phyloP scores from a whole-genome alignment of 1,140 invertebrate species.

The Hermatobates lingyangjiaoensis region DNA sequence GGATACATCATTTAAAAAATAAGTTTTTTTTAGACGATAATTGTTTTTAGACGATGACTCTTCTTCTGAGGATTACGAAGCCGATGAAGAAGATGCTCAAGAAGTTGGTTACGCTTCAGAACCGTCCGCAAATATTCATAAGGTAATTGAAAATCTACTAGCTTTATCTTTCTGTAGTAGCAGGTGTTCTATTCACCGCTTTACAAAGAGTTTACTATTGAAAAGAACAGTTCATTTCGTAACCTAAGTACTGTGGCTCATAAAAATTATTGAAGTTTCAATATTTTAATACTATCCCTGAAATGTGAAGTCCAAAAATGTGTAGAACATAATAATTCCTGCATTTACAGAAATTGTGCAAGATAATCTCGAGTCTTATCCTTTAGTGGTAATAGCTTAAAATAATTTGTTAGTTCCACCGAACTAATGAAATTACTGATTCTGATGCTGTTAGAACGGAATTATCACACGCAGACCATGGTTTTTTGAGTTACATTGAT shows the following conservation, averaged over 20 bases:
- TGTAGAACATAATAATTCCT: background rate
- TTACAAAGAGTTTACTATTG: background rate
- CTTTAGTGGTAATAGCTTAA: too few relatives aligned
- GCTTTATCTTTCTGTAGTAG: too few relatives aligned
- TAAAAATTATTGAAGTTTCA: background rate
- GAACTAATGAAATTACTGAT: too few relatives aligned
- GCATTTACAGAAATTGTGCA: too few relatives aligned
- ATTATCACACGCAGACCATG: too few relatives aligned
- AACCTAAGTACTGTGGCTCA: background rate
- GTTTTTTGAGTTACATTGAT: too few relatives aligned
- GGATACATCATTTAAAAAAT: background rate
- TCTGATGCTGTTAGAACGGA: too few relatives aligned
- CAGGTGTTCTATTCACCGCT: background rate
- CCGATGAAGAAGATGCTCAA: constrained; percentile 46
- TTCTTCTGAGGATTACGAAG: constrained; percentile 30
- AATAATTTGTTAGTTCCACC: too few relatives aligned
- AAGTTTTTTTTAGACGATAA: background rate
- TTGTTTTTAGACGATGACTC: background rate
- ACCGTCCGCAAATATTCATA: constrained; percentile 39
- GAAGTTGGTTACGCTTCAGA: constrained; percentile 71
- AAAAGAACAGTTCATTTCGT: background rate
- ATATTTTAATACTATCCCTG: background rate
- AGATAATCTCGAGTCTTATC: too few relatives aligned
- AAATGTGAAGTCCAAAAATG: background rate
- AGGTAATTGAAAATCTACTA: constrained; percentile 22